Percentiles rank a stretch among this genome's conserved stretches.
Evolutionary conservation across 1,140 invertebrate genomes (phyloP).

Genomic region (Zaprionus davidi): DNA sequence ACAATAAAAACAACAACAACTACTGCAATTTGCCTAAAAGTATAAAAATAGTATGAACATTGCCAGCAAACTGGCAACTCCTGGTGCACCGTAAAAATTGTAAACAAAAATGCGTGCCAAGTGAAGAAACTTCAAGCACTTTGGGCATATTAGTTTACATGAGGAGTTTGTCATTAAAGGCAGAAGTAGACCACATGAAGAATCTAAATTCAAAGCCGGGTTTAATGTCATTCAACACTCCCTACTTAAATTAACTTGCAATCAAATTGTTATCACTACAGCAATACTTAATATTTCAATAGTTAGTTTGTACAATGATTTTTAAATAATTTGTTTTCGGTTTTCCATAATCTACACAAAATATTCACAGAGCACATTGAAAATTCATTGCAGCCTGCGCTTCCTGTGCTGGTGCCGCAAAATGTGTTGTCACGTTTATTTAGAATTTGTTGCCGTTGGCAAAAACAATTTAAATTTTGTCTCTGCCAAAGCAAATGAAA

Average conservation of each 20-base stretch:
- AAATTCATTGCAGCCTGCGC: slow-evolving; percentile 47
- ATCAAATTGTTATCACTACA: too few species aligned
- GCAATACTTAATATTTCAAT: neutral
- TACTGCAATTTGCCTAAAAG: slow-evolving; percentile 74
- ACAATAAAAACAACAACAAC: neutral
- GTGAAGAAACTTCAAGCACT: slow-evolving; percentile 4
- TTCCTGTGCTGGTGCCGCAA: neutral
- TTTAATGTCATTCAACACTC: too few species aligned
- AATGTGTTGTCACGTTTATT: slow-evolving; percentile 64
- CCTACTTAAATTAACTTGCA: too few species aligned
- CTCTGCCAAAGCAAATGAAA: slow-evolving; percentile 56
- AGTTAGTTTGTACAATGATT: neutral
- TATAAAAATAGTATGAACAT: slow-evolving; percentile 63
- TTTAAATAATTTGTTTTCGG: neutral
- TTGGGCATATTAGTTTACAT: slow-evolving; percentile 11
- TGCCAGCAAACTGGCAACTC: slow-evolving; percentile 34
- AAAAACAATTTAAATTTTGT: slow-evolving; percentile 81
- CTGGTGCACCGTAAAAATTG: slow-evolving; percentile 58
- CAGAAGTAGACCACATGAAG: neutral
- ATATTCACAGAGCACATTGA: slow-evolving; percentile 29
- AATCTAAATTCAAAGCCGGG: too few species aligned
- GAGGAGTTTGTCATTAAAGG: neutral
- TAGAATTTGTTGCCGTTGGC: slow-evolving; percentile 70
- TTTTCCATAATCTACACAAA: neutral
- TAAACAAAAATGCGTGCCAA: slow-evolving; percentile 77